Percentiles rank a stretch among this genome's conserved stretches.
phyloP scores from a whole-genome alignment of 2,888 invertebrate genomes.

The Hipparchia semele region DNA sequence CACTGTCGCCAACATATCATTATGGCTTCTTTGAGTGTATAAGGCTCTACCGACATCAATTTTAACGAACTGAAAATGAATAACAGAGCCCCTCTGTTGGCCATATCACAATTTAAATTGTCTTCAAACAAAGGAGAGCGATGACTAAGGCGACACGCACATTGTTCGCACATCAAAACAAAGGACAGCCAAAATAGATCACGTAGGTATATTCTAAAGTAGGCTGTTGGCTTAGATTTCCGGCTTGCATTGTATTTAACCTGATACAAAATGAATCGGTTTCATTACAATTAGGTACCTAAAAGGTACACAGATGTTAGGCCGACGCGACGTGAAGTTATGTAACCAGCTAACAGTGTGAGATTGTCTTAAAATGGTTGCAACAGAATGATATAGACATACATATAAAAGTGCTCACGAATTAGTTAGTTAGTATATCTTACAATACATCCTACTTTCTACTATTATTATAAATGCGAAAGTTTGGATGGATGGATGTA shows the following conservation, averaged over 20 bases:
- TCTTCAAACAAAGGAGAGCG: constrained; percentile 31
- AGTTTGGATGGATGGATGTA: too few relatives aligned
- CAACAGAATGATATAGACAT: too few relatives aligned
- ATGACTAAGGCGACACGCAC: constrained; percentile 33
- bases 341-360: too few relatives aligned
- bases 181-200: constrained; percentile 35
- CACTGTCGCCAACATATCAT: not conserved
- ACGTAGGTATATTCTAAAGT: constrained; percentile 18
- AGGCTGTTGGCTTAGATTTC: constrained; percentile 16
- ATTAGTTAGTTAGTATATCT: too few relatives aligned
- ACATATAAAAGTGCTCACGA: too few relatives aligned
- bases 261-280: not conserved
- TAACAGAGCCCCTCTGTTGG: not conserved
- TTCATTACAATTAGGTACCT: too few relatives aligned
- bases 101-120: constrained; percentile 16
- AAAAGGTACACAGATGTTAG: too few relatives aligned
- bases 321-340: too few relatives aligned
- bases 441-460: too few relatives aligned
- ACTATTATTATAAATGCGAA: too few relatives aligned
- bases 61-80: not conserved
- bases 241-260: not conserved
- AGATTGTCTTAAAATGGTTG: too few relatives aligned
- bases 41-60: not conserved
- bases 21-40: not conserved
- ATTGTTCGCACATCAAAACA: constrained; percentile 30